phyloP scores from a whole-genome alignment of 2,113 vertebrate species.

The Archilochus colubris region DNA sequence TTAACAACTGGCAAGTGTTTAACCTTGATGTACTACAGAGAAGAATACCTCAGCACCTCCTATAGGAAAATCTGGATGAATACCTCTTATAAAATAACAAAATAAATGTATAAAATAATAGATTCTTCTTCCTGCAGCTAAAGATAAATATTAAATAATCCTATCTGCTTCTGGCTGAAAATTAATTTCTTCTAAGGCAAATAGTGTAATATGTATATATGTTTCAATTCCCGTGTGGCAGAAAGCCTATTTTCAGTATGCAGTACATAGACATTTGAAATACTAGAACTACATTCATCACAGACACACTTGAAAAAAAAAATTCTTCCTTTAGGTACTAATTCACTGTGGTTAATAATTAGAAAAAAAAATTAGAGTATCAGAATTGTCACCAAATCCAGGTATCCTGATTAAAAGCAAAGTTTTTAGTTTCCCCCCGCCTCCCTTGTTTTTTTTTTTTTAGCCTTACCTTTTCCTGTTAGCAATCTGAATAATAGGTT shows the following conservation, averaged over 20 bases:
- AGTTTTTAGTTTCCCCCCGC: not conserved
- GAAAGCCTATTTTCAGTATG: slow-evolving; percentile 75
- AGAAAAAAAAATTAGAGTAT: slow-evolving; percentile 2
- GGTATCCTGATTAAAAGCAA: slow-evolving; percentile 40
- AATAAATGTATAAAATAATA: slow-evolving; percentile 80
- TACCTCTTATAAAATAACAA: slow-evolving; percentile 66
- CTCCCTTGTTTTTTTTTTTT: not conserved
- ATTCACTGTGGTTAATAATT: slow-evolving; percentile 1
- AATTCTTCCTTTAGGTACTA: slow-evolving; percentile 67
- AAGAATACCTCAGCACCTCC: slow-evolving; percentile 56
- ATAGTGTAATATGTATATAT: slow-evolving; percentile 76
- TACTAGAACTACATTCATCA: slow-evolving; percentile 67
- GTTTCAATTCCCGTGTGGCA: slow-evolving; percentile 81
- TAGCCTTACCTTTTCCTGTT: not conserved
- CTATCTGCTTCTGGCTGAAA: slow-evolving; percentile 77
- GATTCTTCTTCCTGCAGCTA: slow-evolving; percentile 80
- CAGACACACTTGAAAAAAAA: slow-evolving; percentile 70
- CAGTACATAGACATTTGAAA: slow-evolving; percentile 70
- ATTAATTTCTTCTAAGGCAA: slow-evolving; percentile 85
- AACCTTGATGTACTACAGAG: not conserved
- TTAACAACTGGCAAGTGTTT: not conserved
- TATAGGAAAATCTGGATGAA: slow-evolving; percentile 50
- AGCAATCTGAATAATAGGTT: slow-evolving; percentile 10
- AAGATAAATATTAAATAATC: slow-evolving; percentile 87
- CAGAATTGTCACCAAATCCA: slow-evolving; percentile 59